Percentiles rank a stretch among this genome's conserved stretches.
Evolutionary conservation across 2,888 invertebrate species (phyloP).

Genomic region (Dolichomitus sp.): DNA sequence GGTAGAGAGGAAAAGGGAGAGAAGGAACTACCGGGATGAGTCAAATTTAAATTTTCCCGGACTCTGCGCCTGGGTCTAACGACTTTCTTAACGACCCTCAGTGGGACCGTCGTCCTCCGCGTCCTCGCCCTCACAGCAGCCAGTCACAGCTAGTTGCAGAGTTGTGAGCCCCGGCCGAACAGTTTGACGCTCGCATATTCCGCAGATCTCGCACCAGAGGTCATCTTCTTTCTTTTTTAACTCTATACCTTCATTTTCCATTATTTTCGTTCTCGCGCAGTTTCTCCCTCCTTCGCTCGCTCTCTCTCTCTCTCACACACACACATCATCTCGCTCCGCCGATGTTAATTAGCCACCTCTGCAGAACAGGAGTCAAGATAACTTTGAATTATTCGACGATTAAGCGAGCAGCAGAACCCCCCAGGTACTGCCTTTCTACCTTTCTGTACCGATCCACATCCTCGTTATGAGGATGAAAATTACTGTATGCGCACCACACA

Average conservation of each 20-base stretch:
- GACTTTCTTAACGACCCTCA: slow-evolving; percentile 78
- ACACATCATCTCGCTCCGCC: slow-evolving; percentile 13
- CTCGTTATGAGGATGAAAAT: background rate
- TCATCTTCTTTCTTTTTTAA: slow-evolving; percentile 20
- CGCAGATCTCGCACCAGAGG: slow-evolving; percentile 41
- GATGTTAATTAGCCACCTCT: slow-evolving; percentile 68
- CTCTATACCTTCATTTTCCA: background rate
- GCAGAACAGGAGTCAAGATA: slow-evolving; percentile 58
- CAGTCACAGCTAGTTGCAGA: slow-evolving; percentile 13
- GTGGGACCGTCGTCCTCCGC: slow-evolving; percentile 39
- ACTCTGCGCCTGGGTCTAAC: slow-evolving; percentile 71
- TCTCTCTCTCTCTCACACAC: background rate
- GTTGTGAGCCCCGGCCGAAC: slow-evolving; percentile 28
- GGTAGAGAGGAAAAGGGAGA: slow-evolving; percentile 41
- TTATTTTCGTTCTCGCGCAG: background rate
- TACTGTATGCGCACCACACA: background rate
- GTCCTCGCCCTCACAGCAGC: slow-evolving; percentile 26
- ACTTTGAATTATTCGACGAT: slow-evolving; percentile 62
- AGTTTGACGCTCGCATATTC: slow-evolving; percentile 66
- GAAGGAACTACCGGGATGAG: slow-evolving; percentile 52
- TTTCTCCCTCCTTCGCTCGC: background rate
- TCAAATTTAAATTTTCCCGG: slow-evolving; percentile 76
- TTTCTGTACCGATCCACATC: background rate
- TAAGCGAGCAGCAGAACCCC: slow-evolving; percentile 25
- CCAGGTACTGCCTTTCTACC: background rate